Evolutionary conservation across 2,888 invertebrate genomes (phyloP).

Genomic region (Beris morrisii): DNA sequence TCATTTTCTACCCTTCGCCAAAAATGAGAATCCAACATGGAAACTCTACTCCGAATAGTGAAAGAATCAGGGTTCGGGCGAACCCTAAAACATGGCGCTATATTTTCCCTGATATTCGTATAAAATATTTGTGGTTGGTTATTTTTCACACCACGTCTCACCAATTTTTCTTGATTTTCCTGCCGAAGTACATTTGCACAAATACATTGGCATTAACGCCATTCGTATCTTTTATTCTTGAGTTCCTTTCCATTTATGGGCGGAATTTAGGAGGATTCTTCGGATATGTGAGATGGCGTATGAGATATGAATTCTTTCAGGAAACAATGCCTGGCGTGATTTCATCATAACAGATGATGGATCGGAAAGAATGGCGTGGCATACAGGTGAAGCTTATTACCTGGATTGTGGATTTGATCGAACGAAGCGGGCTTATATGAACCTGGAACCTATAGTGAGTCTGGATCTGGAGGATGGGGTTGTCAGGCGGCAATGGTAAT

Average conservation of each 20-base stretch:
- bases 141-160: conserved; percentile 30
- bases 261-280: background rate
- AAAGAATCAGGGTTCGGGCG: too few species aligned
- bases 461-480: too few species aligned
- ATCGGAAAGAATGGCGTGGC: background rate
- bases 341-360: conserved; percentile 12
- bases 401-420: conserved; percentile 22
- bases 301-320: conserved; percentile 5
- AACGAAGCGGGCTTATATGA: background rate
- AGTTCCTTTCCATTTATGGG: conserved; percentile 8
- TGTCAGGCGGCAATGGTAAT: too few species aligned
- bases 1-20: too few species aligned
- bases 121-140: background rate
- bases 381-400: conserved; percentile 25
- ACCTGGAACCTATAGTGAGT: too few species aligned
- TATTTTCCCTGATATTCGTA: too few species aligned
- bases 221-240: conserved; percentile 12
- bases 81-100: too few species aligned
- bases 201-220: conserved; percentile 12
- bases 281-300: background rate
- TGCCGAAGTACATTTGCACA: conserved; percentile 27
- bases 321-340: conserved; percentile 7
- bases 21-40: too few species aligned
- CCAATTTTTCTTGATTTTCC: conserved; percentile 36
- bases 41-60: too few species aligned